Evolutionary conservation across 2,797 vertebrate species (phyloP).

Genomic region (Allobates femoralis): DNA sequence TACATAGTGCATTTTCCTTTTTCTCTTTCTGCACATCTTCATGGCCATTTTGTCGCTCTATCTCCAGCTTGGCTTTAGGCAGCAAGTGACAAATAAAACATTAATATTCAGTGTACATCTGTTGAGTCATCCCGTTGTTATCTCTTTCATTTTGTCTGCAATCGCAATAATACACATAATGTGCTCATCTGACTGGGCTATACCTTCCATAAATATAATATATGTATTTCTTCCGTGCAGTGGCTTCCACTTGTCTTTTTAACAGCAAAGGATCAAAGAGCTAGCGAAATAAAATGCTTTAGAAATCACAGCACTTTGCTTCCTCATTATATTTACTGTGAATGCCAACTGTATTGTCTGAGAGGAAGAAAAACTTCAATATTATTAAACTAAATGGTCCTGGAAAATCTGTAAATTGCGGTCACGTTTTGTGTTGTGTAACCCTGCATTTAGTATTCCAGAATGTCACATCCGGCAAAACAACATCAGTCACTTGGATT

Average conservation of each 20-base stretch:
- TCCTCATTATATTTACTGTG: constrained; percentile 45
- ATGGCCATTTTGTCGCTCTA: constrained; percentile 1
- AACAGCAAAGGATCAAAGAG: constrained; percentile 56
- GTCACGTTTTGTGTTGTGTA: background rate
- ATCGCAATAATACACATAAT: constrained; percentile 54
- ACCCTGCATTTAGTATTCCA: background rate
- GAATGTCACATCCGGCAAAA: constrained; percentile 6
- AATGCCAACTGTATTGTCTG: constrained; percentile 37
- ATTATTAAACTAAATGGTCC: constrained; percentile 21
- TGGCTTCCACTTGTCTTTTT: constrained; percentile 59
- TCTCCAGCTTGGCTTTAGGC: constrained; percentile 16
- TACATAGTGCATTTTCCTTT: background rate
- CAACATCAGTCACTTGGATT: background rate
- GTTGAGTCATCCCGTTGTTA: constrained; percentile 39
- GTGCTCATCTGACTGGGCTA: constrained; percentile 51
- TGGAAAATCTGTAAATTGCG: background rate
- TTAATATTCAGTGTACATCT: constrained; percentile 37
- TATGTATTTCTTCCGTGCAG: constrained; percentile 48
- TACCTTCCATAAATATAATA: constrained; percentile 56
- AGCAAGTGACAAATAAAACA: constrained; percentile 38
- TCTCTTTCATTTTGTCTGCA: constrained; percentile 56
- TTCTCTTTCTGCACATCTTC: background rate
- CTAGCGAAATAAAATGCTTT: constrained; percentile 49
- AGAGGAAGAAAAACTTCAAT: constrained; percentile 25
- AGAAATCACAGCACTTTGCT: constrained; percentile 46